Evolutionary conservation across 1,140 invertebrate genomes (phyloP), one percentile per base, ranked within the genome.

Genomic region (Orius laevigatus): DNA sequence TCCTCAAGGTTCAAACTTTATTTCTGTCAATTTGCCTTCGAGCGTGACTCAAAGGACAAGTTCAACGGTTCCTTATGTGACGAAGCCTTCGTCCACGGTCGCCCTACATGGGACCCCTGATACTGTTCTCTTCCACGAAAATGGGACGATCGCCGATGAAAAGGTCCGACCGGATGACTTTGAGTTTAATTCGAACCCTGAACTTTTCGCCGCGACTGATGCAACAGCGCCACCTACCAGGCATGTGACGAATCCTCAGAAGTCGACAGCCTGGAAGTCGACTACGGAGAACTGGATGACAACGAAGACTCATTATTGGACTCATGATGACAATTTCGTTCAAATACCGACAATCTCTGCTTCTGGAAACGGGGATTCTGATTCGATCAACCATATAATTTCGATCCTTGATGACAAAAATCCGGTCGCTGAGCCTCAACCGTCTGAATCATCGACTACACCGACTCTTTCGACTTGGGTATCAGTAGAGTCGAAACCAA

Each of bases 81-180:
- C 5, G 62, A 62, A 1, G 33, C 62, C 0, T 43, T 56, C 35
- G 48, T 56, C 3, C 63, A 45, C 43, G 12, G 49, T 51, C 3
- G 46, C 46, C 16, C 16, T 47, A 3, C 70, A 77, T 50, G 68
- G 65, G 25, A 61, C 64, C 8, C 70, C 75, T 4, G 78, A 84
- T 18, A 81, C 79, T 0, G 69, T 79, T 50, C 56, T 82, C 0
- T 50, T 77, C 0, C 70, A 79, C 55, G 66, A 72, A 56, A 76
- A 78, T 50, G 77, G 76, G 12, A 69, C 71, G 1, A 58, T 61
- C 46, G 68, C 66, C 4, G 57, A 67, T 34, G 74, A 79, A 55
- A 63, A 71, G 1, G 67, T 74, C 10, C 70, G 71, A 59, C 73
- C 75, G 0, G 75, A 73, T 52, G 75, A 79, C 49, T 68, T 76